A percentile compares a stretch with the other conserved stretches of the same genome.
Conservation (phyloP, 2,797 vertebrate species). For the Tauraco hartlaubi region DNA sequence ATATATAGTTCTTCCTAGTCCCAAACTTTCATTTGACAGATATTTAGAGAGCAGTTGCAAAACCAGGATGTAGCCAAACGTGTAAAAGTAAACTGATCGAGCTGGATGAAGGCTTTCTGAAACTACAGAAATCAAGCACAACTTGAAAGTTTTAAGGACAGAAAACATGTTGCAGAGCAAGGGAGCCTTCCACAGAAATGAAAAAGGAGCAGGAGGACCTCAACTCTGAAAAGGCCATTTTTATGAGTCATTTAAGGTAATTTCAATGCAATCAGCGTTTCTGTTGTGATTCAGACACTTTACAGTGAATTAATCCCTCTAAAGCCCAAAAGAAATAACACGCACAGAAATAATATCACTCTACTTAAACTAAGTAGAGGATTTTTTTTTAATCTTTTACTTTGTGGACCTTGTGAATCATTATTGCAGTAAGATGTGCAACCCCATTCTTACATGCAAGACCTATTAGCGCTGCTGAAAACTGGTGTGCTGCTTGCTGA, state of each 20-base stretch:
- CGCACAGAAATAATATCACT: neutral
- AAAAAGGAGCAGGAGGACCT: neutral
- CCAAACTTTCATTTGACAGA: neutral
- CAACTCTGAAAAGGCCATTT: neutral
- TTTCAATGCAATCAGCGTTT: neutral
- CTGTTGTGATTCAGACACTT: neutral
- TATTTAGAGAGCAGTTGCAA: neutral
- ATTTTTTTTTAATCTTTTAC: neutral
- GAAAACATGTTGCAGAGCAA: neutral
- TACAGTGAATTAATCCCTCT: neutral
- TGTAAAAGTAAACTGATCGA: neutral
- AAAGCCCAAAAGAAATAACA: neutral
- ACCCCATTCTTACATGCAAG: neutral
- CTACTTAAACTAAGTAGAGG: neutral
- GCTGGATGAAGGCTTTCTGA: neutral
- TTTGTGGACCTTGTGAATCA: neutral
- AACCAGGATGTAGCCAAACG: fast-evolving
- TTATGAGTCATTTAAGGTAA: neutral
- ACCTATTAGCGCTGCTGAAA: neutral
- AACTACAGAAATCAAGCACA: neutral
- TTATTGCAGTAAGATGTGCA: neutral
- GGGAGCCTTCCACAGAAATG: neutral
- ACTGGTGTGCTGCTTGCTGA: neutral
- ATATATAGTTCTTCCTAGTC: neutral
- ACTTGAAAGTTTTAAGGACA: neutral